Conservation (phyloP, 2,888 invertebrate species). For the Drosophila eohydei region DNA sequence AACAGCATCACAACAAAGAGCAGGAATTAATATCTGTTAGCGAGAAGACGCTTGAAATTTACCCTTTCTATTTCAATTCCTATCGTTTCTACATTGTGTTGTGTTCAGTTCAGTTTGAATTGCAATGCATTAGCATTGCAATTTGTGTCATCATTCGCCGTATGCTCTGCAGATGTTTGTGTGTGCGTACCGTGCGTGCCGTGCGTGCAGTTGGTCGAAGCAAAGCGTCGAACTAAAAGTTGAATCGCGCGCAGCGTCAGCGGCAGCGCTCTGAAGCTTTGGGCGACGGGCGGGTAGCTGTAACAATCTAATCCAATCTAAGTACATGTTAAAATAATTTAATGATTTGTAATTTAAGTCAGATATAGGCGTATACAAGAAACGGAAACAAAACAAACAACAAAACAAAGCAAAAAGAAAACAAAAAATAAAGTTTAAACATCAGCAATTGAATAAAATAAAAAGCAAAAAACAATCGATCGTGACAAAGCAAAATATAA, state of each 20-base stretch:
- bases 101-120: slow-evolving; percentile 10
- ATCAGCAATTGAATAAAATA: slow-evolving; percentile 48
- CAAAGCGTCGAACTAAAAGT: slow-evolving; percentile 73
- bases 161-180: slow-evolving; percentile 17
- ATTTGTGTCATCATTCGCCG: slow-evolving; percentile 18
- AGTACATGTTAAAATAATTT: slow-evolving; percentile 79
- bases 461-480: slow-evolving; percentile 49
- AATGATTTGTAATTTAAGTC: slow-evolving; percentile 77
- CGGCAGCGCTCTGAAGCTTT: slow-evolving; percentile 64
- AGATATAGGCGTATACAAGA: slow-evolving; percentile 68
- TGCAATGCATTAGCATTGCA: slow-evolving; percentile 4
- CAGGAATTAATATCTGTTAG: slow-evolving; percentile 6
- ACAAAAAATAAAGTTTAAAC: slow-evolving; percentile 48
- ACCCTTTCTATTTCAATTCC: slow-evolving; percentile 28
- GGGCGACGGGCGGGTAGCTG: slow-evolving; percentile 80
- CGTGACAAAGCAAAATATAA: slow-evolving; percentile 71
- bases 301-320: slow-evolving; percentile 81
- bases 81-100: slow-evolving; percentile 36
- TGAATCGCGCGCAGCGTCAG: slow-evolving; percentile 56
- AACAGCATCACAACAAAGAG: slow-evolving; percentile 9
- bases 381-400: slow-evolving; percentile 63
- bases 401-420: slow-evolving; percentile 58
- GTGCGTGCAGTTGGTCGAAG: slow-evolving; percentile 56
- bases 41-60: slow-evolving; percentile 15
- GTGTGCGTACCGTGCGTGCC: slow-evolving; percentile 3